Evolutionary conservation across 2,113 vertebrate genomes (phyloP), one percentile per base, ranked within the genome.

Genomic region (Noturus placidus): DNA sequence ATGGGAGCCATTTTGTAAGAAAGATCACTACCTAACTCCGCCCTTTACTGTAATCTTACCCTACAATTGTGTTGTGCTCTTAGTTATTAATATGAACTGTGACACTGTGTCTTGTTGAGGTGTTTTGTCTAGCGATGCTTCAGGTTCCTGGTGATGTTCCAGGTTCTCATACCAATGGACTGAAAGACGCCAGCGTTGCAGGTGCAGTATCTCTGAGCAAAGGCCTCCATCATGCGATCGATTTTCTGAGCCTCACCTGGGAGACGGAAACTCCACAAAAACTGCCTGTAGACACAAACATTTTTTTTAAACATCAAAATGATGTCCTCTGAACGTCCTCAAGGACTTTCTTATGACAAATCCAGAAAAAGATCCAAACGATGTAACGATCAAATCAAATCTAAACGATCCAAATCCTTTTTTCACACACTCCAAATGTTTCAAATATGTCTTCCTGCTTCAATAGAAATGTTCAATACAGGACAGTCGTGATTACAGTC

Each of bases 241-340:
- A 99, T 99, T 94, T 99, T 99, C 95, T 99, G 98, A 0, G 98
- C 97, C 88, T 99, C 98, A 0, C 98, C 98, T 0, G 98, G 98
- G 90, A 99, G 96, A 50, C 98, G 96, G 87, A 99, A 99, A 83
- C 97, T 99, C 97, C 97, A 98, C 17, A 99, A 92, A 89, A 99
- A 99, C 93, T 98, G 97, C 85, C 98, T 99, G 82, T 20, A 63
- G 17, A 63, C 59, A 72, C 42, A 10, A 22, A 46, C 50, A 59
- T 56, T 11, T 46, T n/a, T 42, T 46, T 46, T 46, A 46, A 46
- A 46, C 42, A 46, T 46, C 20, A 46, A 42, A 22, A 72, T 10
- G 13, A 25, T 25, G 2, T 38, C 0, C 22, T n/a, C 42, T n/a
- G 46, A 77, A 52, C 74, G 52, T 77, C 46, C 13, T 77, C 22